Evolutionary conservation across 2,797 vertebrate genomes (phyloP).

Genomic region (Sylvia borin): DNA sequence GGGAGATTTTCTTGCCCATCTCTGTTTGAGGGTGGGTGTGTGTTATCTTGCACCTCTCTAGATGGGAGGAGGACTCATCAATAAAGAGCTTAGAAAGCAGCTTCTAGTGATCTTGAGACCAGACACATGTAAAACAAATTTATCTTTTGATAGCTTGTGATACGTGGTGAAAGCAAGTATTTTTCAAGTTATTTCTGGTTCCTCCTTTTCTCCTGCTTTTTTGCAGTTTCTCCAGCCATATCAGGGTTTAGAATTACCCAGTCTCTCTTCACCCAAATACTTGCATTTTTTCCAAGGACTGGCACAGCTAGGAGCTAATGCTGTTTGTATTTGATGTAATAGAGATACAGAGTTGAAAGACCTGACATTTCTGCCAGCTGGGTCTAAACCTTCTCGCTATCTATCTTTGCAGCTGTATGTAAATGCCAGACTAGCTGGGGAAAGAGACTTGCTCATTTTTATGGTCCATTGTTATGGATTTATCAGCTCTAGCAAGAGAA

Average conservation of each 20-base stretch:
- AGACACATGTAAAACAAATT: not conserved
- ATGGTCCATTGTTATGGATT: slow-evolving; percentile 1
- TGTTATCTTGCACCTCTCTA: not conserved
- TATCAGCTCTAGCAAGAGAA: slow-evolving; percentile 35
- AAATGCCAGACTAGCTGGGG: slow-evolving; percentile 20
- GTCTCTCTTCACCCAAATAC: not conserved
- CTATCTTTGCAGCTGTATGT: slow-evolving; percentile 49
- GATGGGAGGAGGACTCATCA: not conserved
- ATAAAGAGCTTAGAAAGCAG: not conserved
- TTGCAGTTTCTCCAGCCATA: not conserved
- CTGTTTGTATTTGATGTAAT: slow-evolving; percentile 48
- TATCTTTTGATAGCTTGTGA: not conserved
- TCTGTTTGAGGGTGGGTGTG: not conserved
- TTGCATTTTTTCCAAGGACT: slow-evolving; percentile 8
- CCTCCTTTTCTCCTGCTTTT: not conserved
- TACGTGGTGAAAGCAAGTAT: not conserved
- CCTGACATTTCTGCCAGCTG: slow-evolving; percentile 30
- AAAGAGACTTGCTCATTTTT: slow-evolving; percentile 1
- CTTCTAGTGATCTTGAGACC: not conserved
- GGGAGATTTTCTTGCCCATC: not conserved
- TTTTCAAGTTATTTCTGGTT: slow-evolving; percentile 1
- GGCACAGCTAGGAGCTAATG: not conserved
- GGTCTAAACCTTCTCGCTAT: not conserved
- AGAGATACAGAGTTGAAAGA: slow-evolving; percentile 46
- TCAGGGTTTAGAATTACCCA: not conserved